Conservation (phyloP, 2,797 vertebrate genomes). For the Oreortyx pictus region DNA sequence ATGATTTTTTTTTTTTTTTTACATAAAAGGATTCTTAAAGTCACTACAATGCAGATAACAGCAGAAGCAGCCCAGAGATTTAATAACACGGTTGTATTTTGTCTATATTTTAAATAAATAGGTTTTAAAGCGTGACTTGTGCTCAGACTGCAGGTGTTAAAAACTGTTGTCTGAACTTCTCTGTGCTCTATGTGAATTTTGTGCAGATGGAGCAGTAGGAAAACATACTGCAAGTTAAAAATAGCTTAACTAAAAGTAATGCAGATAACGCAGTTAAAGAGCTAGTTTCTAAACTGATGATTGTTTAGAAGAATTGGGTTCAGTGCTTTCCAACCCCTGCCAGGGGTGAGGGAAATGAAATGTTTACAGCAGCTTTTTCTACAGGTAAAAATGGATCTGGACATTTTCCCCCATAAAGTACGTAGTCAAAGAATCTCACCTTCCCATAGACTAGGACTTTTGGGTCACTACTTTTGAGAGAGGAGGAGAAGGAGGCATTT, state of each 20-base stretch:
- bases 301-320: background rate
- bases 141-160: background rate
- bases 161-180: background rate
- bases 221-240: background rate
- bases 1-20: background rate
- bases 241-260: background rate
- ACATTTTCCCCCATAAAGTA: background rate
- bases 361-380: background rate
- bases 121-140: background rate
- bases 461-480: background rate
- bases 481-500: background rate
- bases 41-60: background rate
- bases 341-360: background rate
- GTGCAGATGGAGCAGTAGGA: background rate
- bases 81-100: background rate
- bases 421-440: background rate
- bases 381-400: background rate
- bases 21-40: background rate
- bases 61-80: background rate
- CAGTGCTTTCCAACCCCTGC: background rate
- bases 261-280: slow-evolving; percentile 6
- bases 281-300: slow-evolving; percentile 32
- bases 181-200: background rate
- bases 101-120: background rate
- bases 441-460: background rate